These are phyloP conservation scores for Catocala nupta DNA, from an alignment of 2,888 invertebrate genomes.

Conservation along the genomic window DNA sequence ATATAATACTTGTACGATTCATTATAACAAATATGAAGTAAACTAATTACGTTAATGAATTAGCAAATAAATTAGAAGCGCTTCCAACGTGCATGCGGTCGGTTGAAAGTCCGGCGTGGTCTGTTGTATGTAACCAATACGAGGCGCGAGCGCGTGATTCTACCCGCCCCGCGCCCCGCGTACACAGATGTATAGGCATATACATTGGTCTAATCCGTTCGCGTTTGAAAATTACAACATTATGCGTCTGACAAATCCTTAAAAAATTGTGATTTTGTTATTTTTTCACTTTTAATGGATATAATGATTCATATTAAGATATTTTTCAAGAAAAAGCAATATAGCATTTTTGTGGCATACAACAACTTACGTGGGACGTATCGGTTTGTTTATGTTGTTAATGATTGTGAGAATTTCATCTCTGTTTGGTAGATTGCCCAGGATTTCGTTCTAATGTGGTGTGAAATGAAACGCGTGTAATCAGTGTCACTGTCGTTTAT, in stretches of 20 bases:
- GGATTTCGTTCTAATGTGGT: no score
- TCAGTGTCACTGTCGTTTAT: no score
- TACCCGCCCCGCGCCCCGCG: background rate
- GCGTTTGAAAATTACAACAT: slow-evolving; percentile 5
- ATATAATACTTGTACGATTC: slow-evolving; percentile 8
- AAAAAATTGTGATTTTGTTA: background rate
- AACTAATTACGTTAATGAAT: slow-evolving; percentile 11
- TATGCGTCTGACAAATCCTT: background rate
- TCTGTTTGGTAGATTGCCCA: no score
- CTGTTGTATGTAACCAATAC: slow-evolving; percentile 10
- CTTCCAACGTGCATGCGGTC: slow-evolving; percentile 6
- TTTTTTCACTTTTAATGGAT: background rate
- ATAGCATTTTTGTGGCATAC: slow-evolving; percentile 1
- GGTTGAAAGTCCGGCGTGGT: slow-evolving; percentile 7
- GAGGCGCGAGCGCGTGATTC: background rate
- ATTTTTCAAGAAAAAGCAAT: background rate
- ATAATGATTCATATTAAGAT: background rate
- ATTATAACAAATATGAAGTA: slow-evolving; percentile 12
- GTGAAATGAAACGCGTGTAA: no score
- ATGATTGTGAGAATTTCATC: no score
- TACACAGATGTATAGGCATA: slow-evolving; percentile 1
- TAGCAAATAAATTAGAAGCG: slow-evolving; percentile 10
- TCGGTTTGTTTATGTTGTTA: no score
- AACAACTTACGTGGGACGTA: slow-evolving; percentile 4
- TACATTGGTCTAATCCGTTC: slow-evolving; percentile 4